These are phyloP conservation scores for Nesogale talazaci DNA, from an alignment of 2,113 vertebrate genomes.

Conservation along the genomic window DNA sequence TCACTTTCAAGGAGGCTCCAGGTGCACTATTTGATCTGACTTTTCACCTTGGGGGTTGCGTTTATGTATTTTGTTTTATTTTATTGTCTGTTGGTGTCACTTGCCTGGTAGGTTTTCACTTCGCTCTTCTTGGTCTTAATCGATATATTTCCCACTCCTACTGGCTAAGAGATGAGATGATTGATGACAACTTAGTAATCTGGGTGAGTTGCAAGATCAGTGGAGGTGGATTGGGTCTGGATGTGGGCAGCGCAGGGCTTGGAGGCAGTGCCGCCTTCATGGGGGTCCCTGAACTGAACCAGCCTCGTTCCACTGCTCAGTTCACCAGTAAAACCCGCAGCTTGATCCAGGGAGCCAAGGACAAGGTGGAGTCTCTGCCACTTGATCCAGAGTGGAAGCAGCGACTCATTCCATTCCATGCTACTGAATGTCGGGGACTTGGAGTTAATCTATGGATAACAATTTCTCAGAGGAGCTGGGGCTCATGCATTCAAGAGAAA, in stretches of 20 bases:
- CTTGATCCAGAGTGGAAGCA: background rate
- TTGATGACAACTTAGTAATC: background rate
- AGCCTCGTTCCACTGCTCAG: background rate
- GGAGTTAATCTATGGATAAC: background rate
- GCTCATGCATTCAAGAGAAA: background rate
- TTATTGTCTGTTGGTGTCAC: background rate
- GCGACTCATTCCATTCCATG: background rate
- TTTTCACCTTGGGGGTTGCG: no score
- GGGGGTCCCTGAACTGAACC: background rate
- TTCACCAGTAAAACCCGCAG: background rate
- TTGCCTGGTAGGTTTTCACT: background rate
- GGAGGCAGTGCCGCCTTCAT: background rate
- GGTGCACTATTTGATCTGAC: background rate
- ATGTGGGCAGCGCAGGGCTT: background rate
- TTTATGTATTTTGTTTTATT: background rate
- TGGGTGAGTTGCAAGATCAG: background rate
- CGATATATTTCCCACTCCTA: background rate
- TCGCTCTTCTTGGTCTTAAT: background rate
- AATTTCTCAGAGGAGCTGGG: background rate
- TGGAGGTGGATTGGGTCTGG: background rate
- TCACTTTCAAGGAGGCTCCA: background rate
- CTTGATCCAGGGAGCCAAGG: slow-evolving; percentile 16
- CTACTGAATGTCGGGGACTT: background rate
- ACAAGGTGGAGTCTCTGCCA: background rate
- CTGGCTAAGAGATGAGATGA: slow-evolving; percentile 1